Conservation (phyloP, 2,888 invertebrate genomes). For the Stenchaetothrips biformis region DNA sequence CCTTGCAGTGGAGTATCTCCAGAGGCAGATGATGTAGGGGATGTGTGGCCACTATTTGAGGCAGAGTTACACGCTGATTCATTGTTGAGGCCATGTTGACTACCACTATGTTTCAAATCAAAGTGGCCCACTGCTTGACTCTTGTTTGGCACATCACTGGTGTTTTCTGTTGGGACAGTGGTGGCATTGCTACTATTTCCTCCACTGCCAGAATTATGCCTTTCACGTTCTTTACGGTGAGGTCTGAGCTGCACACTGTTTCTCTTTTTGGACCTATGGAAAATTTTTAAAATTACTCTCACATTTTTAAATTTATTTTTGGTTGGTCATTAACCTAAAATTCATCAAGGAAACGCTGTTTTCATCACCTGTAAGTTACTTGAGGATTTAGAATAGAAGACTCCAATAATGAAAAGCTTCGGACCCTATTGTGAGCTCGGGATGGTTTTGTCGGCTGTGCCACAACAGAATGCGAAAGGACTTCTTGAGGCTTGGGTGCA, state of each 20-base stretch:
- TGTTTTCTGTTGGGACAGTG: background rate
- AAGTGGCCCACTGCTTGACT: background rate
- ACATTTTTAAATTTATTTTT: background rate
- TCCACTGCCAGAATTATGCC: background rate
- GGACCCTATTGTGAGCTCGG: background rate
- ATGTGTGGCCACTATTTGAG: background rate
- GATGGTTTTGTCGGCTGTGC: background rate
- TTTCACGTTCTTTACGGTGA: conserved; percentile 24
- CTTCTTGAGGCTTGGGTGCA: conserved; percentile 73
- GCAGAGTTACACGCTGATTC: background rate
- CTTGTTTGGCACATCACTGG: background rate
- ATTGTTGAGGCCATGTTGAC: background rate
- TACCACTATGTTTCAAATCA: background rate
- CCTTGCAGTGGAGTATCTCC: background rate
- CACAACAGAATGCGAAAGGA: conserved; percentile 48
- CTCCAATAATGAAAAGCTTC: conserved; percentile 76
- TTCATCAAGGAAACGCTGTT: background rate
- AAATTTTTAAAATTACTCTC: background rate
- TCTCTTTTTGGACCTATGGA: conserved; percentile 32
- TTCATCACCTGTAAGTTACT: conserved; percentile 58
- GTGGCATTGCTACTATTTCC: background rate
- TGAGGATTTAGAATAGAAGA: conserved; percentile 68
- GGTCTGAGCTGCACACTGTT: conserved; percentile 32
- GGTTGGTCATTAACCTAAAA: background rate
- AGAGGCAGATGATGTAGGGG: background rate